Evolutionary conservation across 2,113 vertebrate species (phyloP).

Genomic region (Brienomyrus brachyistius): DNA sequence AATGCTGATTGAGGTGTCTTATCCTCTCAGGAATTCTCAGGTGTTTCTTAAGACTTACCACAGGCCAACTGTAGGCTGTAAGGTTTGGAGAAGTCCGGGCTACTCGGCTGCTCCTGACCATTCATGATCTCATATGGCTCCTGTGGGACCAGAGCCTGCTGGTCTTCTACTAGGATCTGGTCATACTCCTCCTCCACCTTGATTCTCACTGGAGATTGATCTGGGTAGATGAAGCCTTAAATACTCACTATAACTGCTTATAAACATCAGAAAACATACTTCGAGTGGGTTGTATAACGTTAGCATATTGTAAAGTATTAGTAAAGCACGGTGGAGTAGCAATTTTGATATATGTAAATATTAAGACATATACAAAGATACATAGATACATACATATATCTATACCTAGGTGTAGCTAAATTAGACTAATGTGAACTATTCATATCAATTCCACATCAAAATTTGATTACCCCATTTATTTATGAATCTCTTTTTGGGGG

Average conservation of each 20-base stretch:
- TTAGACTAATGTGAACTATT: background rate
- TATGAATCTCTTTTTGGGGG: background rate
- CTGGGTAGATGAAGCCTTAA: background rate
- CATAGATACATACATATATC: background rate
- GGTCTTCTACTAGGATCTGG: conserved; percentile 22
- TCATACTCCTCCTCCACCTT: conserved; percentile 30
- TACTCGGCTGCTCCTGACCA: background rate
- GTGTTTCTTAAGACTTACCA: conserved; percentile 3
- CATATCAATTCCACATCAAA: background rate
- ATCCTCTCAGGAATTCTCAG: background rate
- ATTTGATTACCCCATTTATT: background rate
- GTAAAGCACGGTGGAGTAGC: background rate
- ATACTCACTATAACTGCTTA: background rate
- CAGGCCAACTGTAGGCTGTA: conserved; percentile 9
- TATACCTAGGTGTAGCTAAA: background rate
- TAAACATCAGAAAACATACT: background rate
- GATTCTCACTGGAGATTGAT: conserved; percentile 19
- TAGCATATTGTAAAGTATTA: background rate
- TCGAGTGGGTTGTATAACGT: background rate
- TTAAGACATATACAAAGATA: background rate
- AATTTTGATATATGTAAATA: background rate
- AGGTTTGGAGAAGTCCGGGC: background rate
- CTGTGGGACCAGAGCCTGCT: background rate
- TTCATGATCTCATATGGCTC: background rate
- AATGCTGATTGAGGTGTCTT: background rate